Base-by-base conservation (phyloP, 1,140 invertebrate species). In the Colletes latitarsis region DNA sequence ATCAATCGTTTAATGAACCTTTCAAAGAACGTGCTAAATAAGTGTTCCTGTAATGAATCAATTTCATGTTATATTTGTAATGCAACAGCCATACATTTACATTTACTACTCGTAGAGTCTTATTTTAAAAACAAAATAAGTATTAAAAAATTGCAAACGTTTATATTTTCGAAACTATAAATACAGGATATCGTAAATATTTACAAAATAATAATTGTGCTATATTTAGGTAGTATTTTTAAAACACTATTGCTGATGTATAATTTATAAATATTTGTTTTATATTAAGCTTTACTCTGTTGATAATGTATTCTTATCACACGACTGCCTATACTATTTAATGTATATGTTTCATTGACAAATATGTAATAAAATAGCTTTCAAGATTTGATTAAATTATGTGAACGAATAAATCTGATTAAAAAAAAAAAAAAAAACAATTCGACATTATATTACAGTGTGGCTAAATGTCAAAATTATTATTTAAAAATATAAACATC, bases 281-380 rank as follows among this genome's bases (percentile, higher is more conserved):
- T 66, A 39, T 77, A 68, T 70, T 70, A 49, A 58, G 14, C 14
- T 19, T 17, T 17, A 17, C 15, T 1, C 6, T 12, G 43, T 70
- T 17, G n/a, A 70, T 30, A 19, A 41, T 66, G 21, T n/a, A 70
- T 46, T 41, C 15, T 43, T 49, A 21, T 58, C 10, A 52, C 58
- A 21, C 3, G 10, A 57, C 12, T 67, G 21, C 49, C n/a, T 77
- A 52, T 72, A 55, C 30, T 30, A 30, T 30, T 6, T 41, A 4
- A 60, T 52, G 4, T 66, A 68, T 68, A 55, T 17, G 64, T 41
- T 19, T 67, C n/a, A 39, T 57, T 17, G n/a, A 10, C 55, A 41
- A 19, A 64, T 49, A 60, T 72, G 52, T 64, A 72, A 55, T 60
- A 70, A 52, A 49, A 49, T 58, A 64, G 17, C 17, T 77, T 70